A percentile compares a stretch with the other conserved stretches of the same genome.
Conservation (phyloP, 2,113 vertebrate genomes). For the Halichoeres trimaculatus region DNA sequence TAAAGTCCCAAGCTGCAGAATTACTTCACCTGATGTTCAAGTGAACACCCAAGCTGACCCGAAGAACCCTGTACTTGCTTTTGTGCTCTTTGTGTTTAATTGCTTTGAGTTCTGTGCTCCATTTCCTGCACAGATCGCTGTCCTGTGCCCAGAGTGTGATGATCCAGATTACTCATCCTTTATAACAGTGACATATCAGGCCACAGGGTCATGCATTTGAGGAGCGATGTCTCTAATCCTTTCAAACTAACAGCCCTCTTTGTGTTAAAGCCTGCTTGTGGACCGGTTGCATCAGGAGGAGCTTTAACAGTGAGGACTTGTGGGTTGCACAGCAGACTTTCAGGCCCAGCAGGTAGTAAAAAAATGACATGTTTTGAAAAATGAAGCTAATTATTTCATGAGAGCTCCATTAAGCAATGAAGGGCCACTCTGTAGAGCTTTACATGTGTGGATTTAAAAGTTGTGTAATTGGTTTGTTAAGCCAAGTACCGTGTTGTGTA, state of each 20-base stretch:
- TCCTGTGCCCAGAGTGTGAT: background rate
- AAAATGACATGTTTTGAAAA: conserved; percentile 4
- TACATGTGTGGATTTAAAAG: background rate
- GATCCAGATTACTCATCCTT: background rate
- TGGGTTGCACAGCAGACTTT: background rate
- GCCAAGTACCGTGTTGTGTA: background rate
- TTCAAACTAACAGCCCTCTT: conserved; percentile 1
- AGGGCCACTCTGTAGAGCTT: background rate
- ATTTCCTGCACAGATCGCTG: background rate
- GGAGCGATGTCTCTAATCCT: background rate
- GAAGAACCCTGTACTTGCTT: background rate
- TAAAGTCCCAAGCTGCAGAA: conserved; percentile 13
- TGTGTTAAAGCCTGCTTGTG: background rate
- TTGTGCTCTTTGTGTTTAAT: conserved; percentile 21
- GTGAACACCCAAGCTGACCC: background rate
- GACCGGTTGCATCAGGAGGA: background rate
- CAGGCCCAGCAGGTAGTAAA: background rate
- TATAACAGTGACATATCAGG: background rate
- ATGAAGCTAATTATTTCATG: background rate
- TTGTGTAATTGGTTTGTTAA: background rate
- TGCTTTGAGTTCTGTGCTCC: background rate
- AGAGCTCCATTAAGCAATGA: conserved; percentile 6
- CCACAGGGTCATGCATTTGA: background rate
- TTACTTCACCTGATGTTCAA: conserved; percentile 9
- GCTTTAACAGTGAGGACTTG: background rate